Evolutionary conservation across 2,797 vertebrate genomes (phyloP).

Genomic region (Lutjanus campechanus): DNA sequence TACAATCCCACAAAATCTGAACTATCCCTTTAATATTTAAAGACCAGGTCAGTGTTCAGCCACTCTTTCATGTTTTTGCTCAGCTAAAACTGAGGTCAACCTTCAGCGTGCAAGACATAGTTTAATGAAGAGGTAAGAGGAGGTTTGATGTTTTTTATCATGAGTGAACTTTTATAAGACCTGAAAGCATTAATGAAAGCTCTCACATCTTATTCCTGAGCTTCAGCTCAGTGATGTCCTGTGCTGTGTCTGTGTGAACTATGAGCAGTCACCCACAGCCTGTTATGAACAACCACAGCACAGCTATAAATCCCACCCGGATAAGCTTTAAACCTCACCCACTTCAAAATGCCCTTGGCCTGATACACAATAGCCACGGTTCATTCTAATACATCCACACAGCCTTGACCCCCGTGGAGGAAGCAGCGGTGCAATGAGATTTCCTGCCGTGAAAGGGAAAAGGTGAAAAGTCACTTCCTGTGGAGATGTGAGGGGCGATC

Average conservation of each 20-base stretch:
- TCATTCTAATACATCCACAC: slow-evolving; percentile 34
- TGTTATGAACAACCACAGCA: slow-evolving; percentile 40
- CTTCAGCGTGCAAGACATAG: background rate
- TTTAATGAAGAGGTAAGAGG: background rate
- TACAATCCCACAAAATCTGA: too few species aligned
- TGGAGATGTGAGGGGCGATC: slow-evolving; percentile 3
- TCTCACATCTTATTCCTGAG: slow-evolving; percentile 13
- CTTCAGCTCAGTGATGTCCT: slow-evolving; percentile 25
- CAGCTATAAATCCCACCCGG: slow-evolving; percentile 62
- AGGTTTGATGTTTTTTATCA: slow-evolving; percentile 21
- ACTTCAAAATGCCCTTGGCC: slow-evolving; percentile 63
- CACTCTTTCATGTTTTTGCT: slow-evolving; percentile 15
- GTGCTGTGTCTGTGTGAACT: slow-evolving; percentile 25
- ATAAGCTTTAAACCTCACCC: slow-evolving; percentile 66
- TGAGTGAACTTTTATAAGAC: slow-evolving; percentile 15
- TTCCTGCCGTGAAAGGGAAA: slow-evolving; percentile 39
- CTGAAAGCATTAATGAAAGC: slow-evolving; percentile 27
- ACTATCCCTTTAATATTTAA: background rate
- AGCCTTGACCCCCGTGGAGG: slow-evolving; percentile 36
- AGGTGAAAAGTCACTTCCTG: slow-evolving; percentile 64
- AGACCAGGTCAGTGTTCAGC: background rate
- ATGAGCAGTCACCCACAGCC: slow-evolving; percentile 39
- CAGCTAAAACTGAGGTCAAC: background rate
- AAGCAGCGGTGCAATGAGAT: slow-evolving; percentile 27
- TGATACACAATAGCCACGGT: slow-evolving; percentile 56